Base-by-base conservation (phyloP, 2,113 vertebrate genomes). In the Halichoerus grypus region DNA sequence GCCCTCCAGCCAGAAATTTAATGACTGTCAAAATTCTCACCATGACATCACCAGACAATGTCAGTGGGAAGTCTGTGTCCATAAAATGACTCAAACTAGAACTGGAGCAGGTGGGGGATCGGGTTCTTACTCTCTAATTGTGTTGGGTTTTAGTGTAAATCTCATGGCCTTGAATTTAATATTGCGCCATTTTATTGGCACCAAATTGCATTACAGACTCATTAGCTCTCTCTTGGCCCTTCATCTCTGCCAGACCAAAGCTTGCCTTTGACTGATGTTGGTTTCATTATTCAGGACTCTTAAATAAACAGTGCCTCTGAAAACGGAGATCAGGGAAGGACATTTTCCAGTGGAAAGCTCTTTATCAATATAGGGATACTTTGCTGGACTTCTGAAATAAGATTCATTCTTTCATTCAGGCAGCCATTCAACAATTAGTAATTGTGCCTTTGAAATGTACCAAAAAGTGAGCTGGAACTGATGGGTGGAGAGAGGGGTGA, bases 161-260 rank as follows among this genome's bases (percentile, higher is more conserved):
- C 91, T 96, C 84, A 85, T 16, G 46, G 81, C 71, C 91, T 93
- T 59, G 76, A 84, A 79, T 65, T 94, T 69, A 88, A 91, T 57
- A 85, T 42, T 0, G 26, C 11, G 7, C 51, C 63, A 49, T 81
- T 96, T 97, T 91, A 95, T 83, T 95, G 96, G 76, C 85, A 63
- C 39, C 65, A 72, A 72, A 97, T 92, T 97, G 80, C 59, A 94
- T 92, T 72, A 97, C 59, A 63, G 59, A 57, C 92, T 96, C 92
- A 61, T 84, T 93, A 83, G 59, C 28, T 67, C 51, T 71, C 67
- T 61, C 49, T 10, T 49, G 31, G 39, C 22, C 55, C 89, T 93
- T 94, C 93, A 26, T 89, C 85, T 95, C 90, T 65, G 92, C 63
- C 94, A 94, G 93, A 87, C 57, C 13, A 76, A 71, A 97, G 94